Percentiles rank a stretch among this genome's conserved stretches.
Evolutionary conservation across 2,888 invertebrate genomes (phyloP).

Genomic region (Rotaria socialis): DNA sequence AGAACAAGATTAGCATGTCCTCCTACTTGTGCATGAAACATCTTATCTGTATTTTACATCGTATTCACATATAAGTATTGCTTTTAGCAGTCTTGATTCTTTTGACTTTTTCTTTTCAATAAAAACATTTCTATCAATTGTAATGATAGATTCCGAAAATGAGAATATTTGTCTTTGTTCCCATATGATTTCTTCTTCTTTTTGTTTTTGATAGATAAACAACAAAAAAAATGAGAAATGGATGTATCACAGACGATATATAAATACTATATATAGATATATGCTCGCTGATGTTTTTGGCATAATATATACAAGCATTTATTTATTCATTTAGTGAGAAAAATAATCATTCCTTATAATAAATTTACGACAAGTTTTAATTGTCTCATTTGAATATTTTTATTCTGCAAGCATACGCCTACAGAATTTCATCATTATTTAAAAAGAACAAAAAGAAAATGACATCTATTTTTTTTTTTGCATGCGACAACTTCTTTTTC

Average conservation of each 20-base stretch:
- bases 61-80: too few relatives aligned
- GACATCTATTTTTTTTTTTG: neutral
- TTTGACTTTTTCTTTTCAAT: too few relatives aligned
- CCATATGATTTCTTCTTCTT: neutral
- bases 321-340: neutral
- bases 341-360: neutral
- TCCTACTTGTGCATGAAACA: too few relatives aligned
- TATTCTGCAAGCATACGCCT: neutral
- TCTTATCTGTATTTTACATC: too few relatives aligned
- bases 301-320: neutral
- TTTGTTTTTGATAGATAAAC: neutral
- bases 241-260: neutral
- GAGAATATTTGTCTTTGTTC: neutral
- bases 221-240: neutral
- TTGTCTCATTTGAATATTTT: neutral
- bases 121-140: neutral
- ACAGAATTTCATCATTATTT: neutral
- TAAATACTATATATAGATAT: neutral
- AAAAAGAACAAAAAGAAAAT: neutral
- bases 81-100: too few relatives aligned
- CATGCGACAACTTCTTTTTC: neutral
- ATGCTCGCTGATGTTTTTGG: neutral
- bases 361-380: neutral
- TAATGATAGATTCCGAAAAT: neutral
- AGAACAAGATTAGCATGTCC: too few relatives aligned